Evolutionary conservation across 1,140 invertebrate species (phyloP).

Genomic region (Metaphire vulgaris): DNA sequence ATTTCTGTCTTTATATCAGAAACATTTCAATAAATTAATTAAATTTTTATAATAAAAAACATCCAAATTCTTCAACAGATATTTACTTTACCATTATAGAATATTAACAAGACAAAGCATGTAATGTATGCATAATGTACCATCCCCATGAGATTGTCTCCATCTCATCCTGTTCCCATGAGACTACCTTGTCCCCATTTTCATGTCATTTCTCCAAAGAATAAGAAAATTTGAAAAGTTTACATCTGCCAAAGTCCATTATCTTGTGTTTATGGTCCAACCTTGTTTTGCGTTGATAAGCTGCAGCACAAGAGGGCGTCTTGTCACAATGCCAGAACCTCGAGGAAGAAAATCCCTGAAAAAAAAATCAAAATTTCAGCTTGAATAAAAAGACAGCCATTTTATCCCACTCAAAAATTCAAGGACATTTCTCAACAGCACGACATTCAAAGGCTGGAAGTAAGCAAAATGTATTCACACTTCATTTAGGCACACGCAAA

Average conservation of each 20-base stretch:
- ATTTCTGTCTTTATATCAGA: conserved; percentile 1
- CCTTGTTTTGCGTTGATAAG: conserved; percentile 80
- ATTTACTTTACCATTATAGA: background rate
- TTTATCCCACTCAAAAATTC: no score
- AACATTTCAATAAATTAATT: background rate
- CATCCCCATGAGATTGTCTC: background rate
- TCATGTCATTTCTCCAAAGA: no score
- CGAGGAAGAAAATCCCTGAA: conserved; percentile 52
- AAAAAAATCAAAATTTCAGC: no score
- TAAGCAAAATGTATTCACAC: no score
- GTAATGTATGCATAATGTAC: background rate
- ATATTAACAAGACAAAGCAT: background rate
- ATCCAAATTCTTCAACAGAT: background rate
- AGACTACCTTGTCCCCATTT: no score
- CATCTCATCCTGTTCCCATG: no score
- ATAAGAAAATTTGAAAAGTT: no score
- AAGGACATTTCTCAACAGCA: no score
- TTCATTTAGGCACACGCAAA: no score
- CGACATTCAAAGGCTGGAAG: no score
- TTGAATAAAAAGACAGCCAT: no score
- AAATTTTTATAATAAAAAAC: background rate
- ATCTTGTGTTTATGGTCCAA: conserved; percentile 17
- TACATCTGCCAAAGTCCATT: no score
- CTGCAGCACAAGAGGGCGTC: conserved; percentile 90
- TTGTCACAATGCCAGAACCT: conserved; percentile 84